Evolutionary conservation across 2,113 vertebrate species (phyloP), one percentile per base, ranked within the genome.

Genomic region (Chamaetylas fuelleborni): DNA sequence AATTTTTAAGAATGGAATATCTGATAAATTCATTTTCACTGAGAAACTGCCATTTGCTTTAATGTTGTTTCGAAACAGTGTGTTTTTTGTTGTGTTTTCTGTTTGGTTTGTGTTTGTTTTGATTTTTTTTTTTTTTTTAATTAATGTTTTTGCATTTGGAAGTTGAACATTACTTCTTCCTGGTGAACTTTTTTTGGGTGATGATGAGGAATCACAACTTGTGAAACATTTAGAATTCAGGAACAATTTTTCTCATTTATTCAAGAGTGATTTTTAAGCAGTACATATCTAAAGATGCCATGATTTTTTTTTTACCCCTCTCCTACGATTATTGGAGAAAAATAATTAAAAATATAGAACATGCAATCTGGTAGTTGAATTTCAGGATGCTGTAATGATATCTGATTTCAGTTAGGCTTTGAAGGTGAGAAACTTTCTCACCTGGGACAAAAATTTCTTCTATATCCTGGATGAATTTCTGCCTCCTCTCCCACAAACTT

Each of bases 21-120:
- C 24, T 54, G 24, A 5, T 38, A 36, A 71, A 6, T 47, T 43
- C 11, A 54, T 12, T 54, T 80, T 56, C 9, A 19, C 22, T 40
- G 17, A 24, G 61, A 19, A n/a, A 42, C 4, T 43, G 6, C 16
- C 3, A 2, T 33, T 14, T 65, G 16, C 8, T 77, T 57, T 9
- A 42, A 12, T 29, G 12, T 14, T 66, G 15, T 48, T 81, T 72
- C 15, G 14, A 42, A 81, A 17, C 5, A 12, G 0, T 43, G 1
- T 9, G 1, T 0, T 0, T 43, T 22, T 25, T 45, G 3, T 25
- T 33, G 14, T 11, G 7, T 33, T 72, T 83, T 45, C 13, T 26
- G 3, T 54, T 54, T 33, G 7, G 2, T 7, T 38, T 38, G 18
- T 33, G 3, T 18, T n/a, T 26, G 3, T 17, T 38, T 33, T 28